Evolutionary conservation across 2,888 invertebrate genomes (phyloP), one percentile per base, ranked within the genome.

Genomic region (Stenolophus ochropezus): DNA sequence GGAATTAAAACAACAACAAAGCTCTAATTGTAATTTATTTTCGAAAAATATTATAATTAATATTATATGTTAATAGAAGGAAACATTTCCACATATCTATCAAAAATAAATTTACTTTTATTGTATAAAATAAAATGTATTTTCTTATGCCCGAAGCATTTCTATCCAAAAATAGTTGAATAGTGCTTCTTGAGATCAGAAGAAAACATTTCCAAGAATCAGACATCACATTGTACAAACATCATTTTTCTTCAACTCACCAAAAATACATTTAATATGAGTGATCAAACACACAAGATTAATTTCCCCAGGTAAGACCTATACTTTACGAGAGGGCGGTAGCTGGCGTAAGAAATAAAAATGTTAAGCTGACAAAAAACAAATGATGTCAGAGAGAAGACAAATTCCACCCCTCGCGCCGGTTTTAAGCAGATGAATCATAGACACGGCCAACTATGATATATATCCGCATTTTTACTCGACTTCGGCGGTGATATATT

Each of bases 361-460:
- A 77, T 61, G 77, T 42, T 16, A 77, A 33, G 61, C 42, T 49
- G 77, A 65, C 61, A 65, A 58, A 77, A 61, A 77, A 61, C 65
- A 49, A 65, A 77, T 77, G 77, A 77, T 25, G 16, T 14, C 14
- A 33, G 65, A 42, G 49, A 51, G 33, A 77, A 61, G 65, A 77
- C 77, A 77, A 77, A 77, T 77, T 20, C 16, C n/a, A 61, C 61
- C 77, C 56, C 76, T 20, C 18, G 76, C 18, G 61, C 65, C 77
- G 65, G 77, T 65, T 47, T 25, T 77, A 77, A 61, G 33, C 77
- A 49, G 49, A 77, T 77, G 77, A 77, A 77, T 61, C 77, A 77
- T 77, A 65, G 42, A 49, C 74, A 42, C 71, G n/a, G 21, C 25
- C 65, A 21, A n/a, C 25, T 27, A 69, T 47, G 73, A 73, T 49